Evolutionary conservation across 2,113 vertebrate species (phyloP).

Genomic region (Suricata suricatta): DNA sequence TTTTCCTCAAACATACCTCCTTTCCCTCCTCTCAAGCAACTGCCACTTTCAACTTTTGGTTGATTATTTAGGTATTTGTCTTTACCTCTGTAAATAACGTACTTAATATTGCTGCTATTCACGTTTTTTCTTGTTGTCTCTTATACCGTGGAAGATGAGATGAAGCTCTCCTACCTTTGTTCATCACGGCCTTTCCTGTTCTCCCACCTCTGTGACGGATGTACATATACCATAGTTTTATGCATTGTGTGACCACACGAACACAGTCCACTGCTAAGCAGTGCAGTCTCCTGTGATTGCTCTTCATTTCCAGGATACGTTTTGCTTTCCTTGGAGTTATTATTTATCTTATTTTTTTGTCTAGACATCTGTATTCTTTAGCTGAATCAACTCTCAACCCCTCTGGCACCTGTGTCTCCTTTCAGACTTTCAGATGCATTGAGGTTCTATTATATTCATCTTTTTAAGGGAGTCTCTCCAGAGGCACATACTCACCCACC

Average conservation of each 20-base stretch:
- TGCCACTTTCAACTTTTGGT: background rate
- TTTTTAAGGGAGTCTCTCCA: background rate
- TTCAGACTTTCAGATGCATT: background rate
- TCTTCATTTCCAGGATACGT: background rate
- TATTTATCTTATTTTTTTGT: background rate
- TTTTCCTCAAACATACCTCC: background rate
- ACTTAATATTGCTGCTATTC: background rate
- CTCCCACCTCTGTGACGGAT: background rate
- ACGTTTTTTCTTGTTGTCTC: background rate
- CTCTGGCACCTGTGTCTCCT: background rate
- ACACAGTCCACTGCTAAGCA: background rate
- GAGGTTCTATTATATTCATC: background rate
- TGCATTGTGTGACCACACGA: background rate
- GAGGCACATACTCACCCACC: background rate
- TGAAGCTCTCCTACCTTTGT: background rate
- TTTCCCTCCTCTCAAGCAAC: background rate
- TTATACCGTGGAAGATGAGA: background rate
- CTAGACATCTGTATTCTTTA: background rate
- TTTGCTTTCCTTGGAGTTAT: background rate
- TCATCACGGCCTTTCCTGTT: no score
- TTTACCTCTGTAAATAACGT: background rate
- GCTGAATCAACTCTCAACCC: background rate
- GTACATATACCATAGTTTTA: accelerated
- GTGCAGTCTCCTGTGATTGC: background rate
- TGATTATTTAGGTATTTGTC: background rate